Evolutionary conservation across 2,888 invertebrate species (phyloP), one percentile per base, ranked within the genome.

Genomic region (Megaustenia siamemsis): DNA sequence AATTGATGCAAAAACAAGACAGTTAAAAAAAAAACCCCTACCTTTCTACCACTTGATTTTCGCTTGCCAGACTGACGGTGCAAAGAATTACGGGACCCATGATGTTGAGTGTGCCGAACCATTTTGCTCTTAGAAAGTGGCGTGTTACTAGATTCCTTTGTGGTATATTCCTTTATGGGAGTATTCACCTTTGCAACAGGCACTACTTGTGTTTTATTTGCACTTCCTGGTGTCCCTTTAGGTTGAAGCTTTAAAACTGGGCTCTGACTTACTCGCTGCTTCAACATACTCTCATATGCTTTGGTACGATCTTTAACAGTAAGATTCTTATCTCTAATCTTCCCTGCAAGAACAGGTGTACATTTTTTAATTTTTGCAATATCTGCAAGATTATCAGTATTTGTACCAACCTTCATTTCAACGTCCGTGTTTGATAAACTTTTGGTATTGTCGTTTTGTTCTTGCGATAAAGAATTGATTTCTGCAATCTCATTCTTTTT

Each of bases 251-350:
- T 73, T 71, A 71, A 4, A 0, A 49, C 75, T 24, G 82, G 82
- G 28, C 76, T 76, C 24, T 76, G n/a, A 40, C n/a, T 76, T 4
- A 40, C 28, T 32, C 38, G 32, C 40, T 56, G 35, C 32, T 82
- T 77, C 38, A 83, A 32, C 83, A 83, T 68, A 0, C 40, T 38
- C 28, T 83, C 83, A 69, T 77, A 83, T 8, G 77, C 83, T 15
- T 56, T 83, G 24, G 83, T 56, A 21, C 83, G 60, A 53, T 77
- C 83, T 43, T 43, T 66, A 10, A 83, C 83, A 78, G 69, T 83
- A 4, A 78, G 83, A 38, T 77, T 83, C 10, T 56, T 53, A 24
- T 69, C n/a, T 69, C 56, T 60, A 38, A 53, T 53, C 38, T 69
- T 69, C n/a, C 53, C 53, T 15, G 43, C 21, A 15, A 66, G 10